phyloP scores from a whole-genome alignment of 1,140 invertebrate species.

The Drosophila setifemur region DNA sequence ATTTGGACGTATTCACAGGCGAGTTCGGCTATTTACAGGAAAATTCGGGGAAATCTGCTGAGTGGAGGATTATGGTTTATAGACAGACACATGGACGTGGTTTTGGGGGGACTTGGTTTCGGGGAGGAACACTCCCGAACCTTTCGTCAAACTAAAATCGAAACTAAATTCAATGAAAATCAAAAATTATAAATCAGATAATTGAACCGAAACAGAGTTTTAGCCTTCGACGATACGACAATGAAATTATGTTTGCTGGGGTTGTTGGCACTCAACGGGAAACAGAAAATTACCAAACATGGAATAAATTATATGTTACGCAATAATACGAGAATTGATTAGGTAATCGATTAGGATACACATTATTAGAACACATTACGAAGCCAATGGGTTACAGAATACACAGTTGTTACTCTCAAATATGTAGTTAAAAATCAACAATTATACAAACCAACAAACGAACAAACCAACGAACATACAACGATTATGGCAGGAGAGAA shows the following conservation, averaged over 20 bases:
- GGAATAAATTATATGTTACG: constrained; percentile 27
- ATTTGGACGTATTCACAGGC: constrained; percentile 37
- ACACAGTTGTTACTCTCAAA: constrained; percentile 70
- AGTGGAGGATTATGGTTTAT: constrained; percentile 1
- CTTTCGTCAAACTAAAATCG: constrained; percentile 11
- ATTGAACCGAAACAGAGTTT: neutral
- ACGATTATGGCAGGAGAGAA: constrained; percentile 68
- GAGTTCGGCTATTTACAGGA: constrained; percentile 37
- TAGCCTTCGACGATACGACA: constrained; percentile 32
- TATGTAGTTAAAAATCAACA: constrained; percentile 17
- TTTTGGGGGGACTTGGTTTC: neutral
- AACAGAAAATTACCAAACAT: too few relatives aligned
- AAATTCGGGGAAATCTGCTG: constrained; percentile 2
- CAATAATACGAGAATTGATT: constrained; percentile 33
- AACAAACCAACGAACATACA: constrained; percentile 70
- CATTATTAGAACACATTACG: constrained; percentile 68
- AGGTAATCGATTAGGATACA: constrained; percentile 23
- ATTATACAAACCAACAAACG: constrained; percentile 35
- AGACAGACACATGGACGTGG: constrained; percentile 11
- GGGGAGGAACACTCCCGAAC: neutral
- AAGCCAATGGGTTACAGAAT: constrained; percentile 68
- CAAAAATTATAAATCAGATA: neutral
- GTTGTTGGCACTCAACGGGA: constrained; percentile 3
- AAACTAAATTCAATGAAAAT: constrained; percentile 10
- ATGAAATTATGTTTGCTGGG: constrained; percentile 10